These are phyloP conservation scores for Odontophorus gujanensis DNA, from an alignment of 2,113 vertebrate species.

Conservation along the genomic window DNA sequence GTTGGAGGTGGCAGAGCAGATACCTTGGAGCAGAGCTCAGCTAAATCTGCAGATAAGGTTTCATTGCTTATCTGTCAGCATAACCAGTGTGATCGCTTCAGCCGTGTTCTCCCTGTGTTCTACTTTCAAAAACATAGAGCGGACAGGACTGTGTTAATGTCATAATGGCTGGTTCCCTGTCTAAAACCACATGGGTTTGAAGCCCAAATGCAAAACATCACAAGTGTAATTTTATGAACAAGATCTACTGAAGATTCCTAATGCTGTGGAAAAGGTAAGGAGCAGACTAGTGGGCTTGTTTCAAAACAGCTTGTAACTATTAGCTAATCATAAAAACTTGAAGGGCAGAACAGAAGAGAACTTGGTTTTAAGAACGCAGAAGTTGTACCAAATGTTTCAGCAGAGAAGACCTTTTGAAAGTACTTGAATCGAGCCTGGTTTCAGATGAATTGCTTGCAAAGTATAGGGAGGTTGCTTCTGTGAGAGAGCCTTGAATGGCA, in stretches of 20 bases:
- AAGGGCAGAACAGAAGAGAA: not conserved
- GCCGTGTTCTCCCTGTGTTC: not conserved
- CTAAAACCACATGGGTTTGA: not conserved
- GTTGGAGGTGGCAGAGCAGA: not conserved
- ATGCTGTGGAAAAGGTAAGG: not conserved
- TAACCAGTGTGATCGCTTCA: not conserved
- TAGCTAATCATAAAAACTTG: not conserved
- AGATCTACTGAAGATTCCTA: not conserved
- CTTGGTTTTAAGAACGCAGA: not conserved
- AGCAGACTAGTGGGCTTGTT: not conserved
- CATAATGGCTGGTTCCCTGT: not conserved
- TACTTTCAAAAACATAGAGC: not conserved
- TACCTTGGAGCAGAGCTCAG: not conserved
- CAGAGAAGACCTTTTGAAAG: not conserved
- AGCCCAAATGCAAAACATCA: not conserved
- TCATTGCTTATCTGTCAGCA: not conserved
- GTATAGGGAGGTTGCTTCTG: not conserved
- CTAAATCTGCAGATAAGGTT: not conserved
- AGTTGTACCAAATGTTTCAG: not conserved
- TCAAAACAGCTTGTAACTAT: not conserved
- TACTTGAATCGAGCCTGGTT: not conserved
- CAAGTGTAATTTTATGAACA: not conserved
- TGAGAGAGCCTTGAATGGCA: not conserved
- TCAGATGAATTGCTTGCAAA: rapidly evolving
- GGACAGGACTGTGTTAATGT: not conserved